Conservation (phyloP, 2,113 vertebrate genomes). For the Saiga tatarica region DNA sequence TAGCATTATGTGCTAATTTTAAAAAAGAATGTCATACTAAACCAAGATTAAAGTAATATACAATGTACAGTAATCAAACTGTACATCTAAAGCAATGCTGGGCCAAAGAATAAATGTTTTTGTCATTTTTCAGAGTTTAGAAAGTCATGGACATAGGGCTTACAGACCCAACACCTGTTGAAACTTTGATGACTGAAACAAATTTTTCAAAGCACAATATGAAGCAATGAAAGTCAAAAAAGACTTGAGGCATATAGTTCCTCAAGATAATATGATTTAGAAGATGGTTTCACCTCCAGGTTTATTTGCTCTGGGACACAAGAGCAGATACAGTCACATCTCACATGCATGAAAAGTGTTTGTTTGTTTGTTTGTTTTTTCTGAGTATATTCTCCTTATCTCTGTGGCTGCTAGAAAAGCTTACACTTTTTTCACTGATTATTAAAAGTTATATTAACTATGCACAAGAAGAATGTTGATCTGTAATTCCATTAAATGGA, state of each 20-base stretch:
- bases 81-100: neutral
- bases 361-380: neutral
- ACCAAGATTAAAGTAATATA: neutral
- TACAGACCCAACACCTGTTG: neutral
- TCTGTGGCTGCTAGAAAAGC: neutral
- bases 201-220: neutral
- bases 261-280: neutral
- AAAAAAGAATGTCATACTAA: neutral
- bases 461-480: neutral
- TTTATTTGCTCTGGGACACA: neutral
- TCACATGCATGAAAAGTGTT: neutral
- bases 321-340: neutral
- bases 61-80: neutral
- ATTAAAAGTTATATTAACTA: neutral
- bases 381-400: neutral
- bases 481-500: neutral
- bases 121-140: conserved; percentile 21
- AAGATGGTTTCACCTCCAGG: neutral
- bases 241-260: neutral
- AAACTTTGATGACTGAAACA: neutral
- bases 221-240: neutral
- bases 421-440: neutral
- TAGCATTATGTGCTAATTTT: neutral
- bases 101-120: neutral
- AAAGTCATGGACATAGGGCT: neutral